Conservation (phyloP, 2,113 vertebrate species). For the Gadus chalcogrammus region DNA sequence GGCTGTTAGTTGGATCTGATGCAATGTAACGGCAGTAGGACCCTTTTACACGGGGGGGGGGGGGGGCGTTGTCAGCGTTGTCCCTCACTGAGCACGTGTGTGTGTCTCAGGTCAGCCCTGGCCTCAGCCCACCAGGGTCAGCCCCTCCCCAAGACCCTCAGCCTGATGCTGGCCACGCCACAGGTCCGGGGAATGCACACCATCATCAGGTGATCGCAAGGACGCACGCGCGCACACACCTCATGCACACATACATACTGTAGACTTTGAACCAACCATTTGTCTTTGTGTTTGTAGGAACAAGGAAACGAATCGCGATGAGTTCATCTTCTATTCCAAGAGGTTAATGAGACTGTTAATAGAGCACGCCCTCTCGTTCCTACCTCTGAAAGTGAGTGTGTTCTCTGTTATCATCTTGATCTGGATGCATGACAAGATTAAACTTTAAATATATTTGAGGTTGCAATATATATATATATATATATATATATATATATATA, state of each 20-base stretch:
- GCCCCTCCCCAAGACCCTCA: conserved; percentile 81
- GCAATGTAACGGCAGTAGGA: no score
- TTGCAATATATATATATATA: no score
- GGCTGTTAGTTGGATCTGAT: no score
- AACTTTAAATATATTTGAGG: no score
- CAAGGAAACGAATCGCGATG: conserved; percentile 86
- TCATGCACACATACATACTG: not conserved
- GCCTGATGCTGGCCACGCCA: conserved; percentile 82
- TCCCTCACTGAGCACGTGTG: conserved; percentile 6
- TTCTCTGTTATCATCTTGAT: no score
- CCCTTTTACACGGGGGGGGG: no score
- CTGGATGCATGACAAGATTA: no score
- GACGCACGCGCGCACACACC: not conserved
- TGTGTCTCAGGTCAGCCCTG: conserved; percentile 77
- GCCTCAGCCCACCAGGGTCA: conserved; percentile 88
- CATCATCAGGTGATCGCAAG: conserved; percentile 81
- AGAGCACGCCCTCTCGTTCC: conserved; percentile 86
- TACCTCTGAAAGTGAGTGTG: conserved; percentile 79
- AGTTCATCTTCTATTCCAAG: conserved; percentile 94
- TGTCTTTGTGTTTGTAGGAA: conserved; percentile 69
- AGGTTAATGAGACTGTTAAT: conserved; percentile 89
- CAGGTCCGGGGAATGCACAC: conserved; percentile 92
- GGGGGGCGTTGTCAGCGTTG: not conserved
- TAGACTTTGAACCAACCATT: no score
- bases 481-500: no score